Conservation (phyloP, 2,888 invertebrate genomes). For the Spodoptera exigua region DNA sequence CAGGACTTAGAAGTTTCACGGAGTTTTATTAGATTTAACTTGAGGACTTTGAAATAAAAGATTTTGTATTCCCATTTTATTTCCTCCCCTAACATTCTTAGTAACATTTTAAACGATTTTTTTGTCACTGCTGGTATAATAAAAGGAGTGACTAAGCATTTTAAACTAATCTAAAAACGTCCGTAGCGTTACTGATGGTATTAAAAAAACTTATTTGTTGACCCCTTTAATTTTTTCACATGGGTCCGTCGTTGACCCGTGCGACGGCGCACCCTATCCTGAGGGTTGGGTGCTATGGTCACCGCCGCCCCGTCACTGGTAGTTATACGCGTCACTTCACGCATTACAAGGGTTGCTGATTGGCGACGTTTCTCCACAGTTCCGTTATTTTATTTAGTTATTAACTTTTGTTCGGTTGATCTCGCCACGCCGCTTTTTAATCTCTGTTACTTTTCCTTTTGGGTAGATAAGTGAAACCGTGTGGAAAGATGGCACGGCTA, state of each 20-base stretch:
- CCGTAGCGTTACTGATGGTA: slow-evolving; percentile 37
- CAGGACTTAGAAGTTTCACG: background rate
- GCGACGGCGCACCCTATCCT: slow-evolving; percentile 52
- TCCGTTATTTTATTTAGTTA: slow-evolving; percentile 58
- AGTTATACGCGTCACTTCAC: slow-evolving; percentile 65
- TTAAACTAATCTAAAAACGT: slow-evolving; percentile 23
- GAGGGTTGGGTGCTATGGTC: slow-evolving; percentile 48
- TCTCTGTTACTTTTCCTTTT: slow-evolving; percentile 35
- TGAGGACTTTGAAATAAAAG: too few relatives aligned
- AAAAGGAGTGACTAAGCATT: slow-evolving; percentile 29
- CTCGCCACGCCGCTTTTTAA: slow-evolving; percentile 35
- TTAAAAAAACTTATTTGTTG: slow-evolving; percentile 46
- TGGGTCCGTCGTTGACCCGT: slow-evolving; percentile 49
- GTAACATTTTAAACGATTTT: too few relatives aligned
- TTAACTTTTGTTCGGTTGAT: slow-evolving; percentile 48
- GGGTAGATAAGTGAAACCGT: slow-evolving; percentile 12
- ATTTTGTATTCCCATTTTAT: too few relatives aligned
- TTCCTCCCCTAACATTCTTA: too few relatives aligned
- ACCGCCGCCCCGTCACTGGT: slow-evolving; percentile 57
- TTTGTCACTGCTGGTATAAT: slow-evolving; percentile 11
- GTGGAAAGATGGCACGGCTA: too few relatives aligned
- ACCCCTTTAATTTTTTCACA: slow-evolving; percentile 54
- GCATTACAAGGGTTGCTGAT: slow-evolving; percentile 64
- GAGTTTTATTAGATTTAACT: too few relatives aligned
- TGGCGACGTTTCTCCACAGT: slow-evolving; percentile 55